Percentiles rank a stretch among this genome's conserved stretches.
Evolutionary conservation across 2,113 vertebrate species (phyloP).

Genomic region (Agelaius phoeniceus): DNA sequence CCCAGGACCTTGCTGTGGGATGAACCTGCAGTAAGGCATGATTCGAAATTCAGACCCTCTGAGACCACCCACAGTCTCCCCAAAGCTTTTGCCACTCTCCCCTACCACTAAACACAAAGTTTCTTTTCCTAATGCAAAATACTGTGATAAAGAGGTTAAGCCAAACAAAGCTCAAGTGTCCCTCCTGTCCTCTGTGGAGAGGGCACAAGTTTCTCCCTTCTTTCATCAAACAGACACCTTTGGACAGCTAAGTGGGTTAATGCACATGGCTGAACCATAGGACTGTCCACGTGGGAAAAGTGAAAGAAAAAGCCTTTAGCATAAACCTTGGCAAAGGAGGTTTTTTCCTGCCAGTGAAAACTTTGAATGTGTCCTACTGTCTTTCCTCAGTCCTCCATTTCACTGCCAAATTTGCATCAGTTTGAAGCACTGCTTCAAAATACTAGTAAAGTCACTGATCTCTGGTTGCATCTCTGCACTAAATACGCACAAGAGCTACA

Average conservation of each 20-base stretch:
- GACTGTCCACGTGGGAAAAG: rapidly evolving
- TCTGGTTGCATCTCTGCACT: neutral
- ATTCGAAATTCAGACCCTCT: rapidly evolving
- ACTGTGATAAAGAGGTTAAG: neutral
- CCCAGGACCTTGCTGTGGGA: rapidly evolving
- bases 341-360: neutral
- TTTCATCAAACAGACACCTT: neutral
- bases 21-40: neutral
- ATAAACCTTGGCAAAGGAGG: neutral
- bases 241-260: neutral
- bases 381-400: neutral
- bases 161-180: neutral
- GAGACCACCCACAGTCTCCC: neutral
- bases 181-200: neutral
- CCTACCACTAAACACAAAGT: neutral
- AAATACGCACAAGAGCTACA: neutral
- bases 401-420: neutral
- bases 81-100: neutral
- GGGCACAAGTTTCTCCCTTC: neutral
- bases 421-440: neutral
- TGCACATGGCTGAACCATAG: neutral
- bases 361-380: neutral
- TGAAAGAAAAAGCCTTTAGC: neutral
- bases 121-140: neutral
- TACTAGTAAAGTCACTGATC: neutral